Evolutionary conservation across 2,113 vertebrate genomes (phyloP), one percentile per base, ranked within the genome.

Genomic region (Athene noctua): DNA sequence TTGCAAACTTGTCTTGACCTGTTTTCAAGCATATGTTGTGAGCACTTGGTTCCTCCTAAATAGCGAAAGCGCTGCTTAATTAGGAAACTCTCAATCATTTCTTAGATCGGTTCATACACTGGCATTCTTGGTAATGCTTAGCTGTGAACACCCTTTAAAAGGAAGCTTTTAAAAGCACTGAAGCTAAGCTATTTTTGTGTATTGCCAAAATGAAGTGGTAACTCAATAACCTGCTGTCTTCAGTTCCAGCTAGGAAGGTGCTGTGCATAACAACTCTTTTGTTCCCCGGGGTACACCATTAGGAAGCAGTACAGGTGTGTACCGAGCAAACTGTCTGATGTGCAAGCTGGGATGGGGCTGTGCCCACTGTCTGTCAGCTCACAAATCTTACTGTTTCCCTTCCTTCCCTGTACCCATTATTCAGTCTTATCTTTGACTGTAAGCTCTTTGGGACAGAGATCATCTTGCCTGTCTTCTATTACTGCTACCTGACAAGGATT

Each of bases 1-100:
- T 98, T 98, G 87, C 96, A 70, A 96, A 95, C 98, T 96, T 98
- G 98, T 97, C 95, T 96, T 97, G 94, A 98, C 98, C 97, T 98
- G 98, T 98, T 97, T 97, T 95, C 93, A 94, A 95, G 94, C 84
- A 52, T 97, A 92, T 98, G 96, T 97, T 96, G 86, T 79, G 94
- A 97, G 95, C 59, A 26, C 95, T 97, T 93, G 63, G 72, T 96
- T 98, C 94, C 94, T 98, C 88, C 96, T 94, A 94, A 97, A 97
- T 80, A 98, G 97, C 93, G 97, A 96, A 98, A 97, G 97, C 58
- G 88, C 95, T 94, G 95, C 97, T 97, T 98, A 98, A 98, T 97
- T 97, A 96, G 97, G 97, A 97, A 97, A 86, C 97, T 96, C 95
- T 97, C 97, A 97, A 75, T 97, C 92, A 70, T 97, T 96, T 93